Evolutionary conservation across 2,113 vertebrate genomes (phyloP).

Genomic region (Periophthalmodon schlosseri): DNA sequence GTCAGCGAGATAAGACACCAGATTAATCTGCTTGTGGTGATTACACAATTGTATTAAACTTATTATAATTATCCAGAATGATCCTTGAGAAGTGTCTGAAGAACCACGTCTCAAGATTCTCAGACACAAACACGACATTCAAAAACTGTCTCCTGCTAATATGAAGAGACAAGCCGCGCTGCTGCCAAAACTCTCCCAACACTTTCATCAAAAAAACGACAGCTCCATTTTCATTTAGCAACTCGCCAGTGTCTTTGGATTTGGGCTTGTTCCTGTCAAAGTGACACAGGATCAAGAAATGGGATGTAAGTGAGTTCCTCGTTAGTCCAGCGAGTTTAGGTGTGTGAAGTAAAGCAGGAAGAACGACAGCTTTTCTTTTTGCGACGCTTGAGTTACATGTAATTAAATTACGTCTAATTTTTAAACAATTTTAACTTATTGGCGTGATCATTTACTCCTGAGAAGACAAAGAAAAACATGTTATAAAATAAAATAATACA

Average conservation of each 20-base stretch:
- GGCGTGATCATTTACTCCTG: too few species aligned
- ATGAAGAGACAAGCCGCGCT: background rate
- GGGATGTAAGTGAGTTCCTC: background rate
- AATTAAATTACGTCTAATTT: too few species aligned
- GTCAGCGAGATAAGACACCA: background rate
- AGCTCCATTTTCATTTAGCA: background rate
- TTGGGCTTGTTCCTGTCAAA: background rate
- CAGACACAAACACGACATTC: background rate
- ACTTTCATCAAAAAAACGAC: background rate
- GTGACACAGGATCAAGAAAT: background rate
- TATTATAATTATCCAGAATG: background rate
- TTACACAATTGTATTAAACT: background rate
- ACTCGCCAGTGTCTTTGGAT: background rate
- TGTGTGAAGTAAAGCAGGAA: too few species aligned
- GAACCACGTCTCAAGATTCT: background rate
- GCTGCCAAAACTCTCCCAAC: constrained; percentile 1
- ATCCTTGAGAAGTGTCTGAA: background rate
- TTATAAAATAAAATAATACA: too few species aligned
- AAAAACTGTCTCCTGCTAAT: background rate
- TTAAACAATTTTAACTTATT: too few species aligned
- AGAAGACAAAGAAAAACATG: too few species aligned
- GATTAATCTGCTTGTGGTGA: background rate
- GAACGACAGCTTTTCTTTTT: too few species aligned
- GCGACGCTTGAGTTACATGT: too few species aligned
- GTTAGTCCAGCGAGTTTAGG: too few species aligned